Base-by-base conservation (phyloP, 2,797 vertebrate species). In the Valencia hispanica region DNA sequence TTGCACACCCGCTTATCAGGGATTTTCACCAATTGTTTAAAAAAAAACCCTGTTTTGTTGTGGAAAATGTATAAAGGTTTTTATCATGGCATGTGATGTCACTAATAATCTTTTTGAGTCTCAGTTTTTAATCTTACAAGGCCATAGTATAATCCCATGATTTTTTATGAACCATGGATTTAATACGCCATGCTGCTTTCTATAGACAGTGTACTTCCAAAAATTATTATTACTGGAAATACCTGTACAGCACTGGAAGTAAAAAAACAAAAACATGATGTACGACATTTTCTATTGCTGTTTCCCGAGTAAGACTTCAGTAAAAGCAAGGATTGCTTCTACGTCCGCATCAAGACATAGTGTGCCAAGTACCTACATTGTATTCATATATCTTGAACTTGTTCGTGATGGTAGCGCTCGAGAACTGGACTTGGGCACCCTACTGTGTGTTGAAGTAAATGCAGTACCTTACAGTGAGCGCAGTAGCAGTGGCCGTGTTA, bases 71-170 rank as follows among this genome's bases (percentile, higher is more conserved):
- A 66, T 79, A 74, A 87, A 87, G 85, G 85, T 87, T 89, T n/a
- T 91, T 91, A 90, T 87, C 65, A 68, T 88, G 68, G 82, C 86
- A 85, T 87, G 86, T 85, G 80, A 36, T 90, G 89, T 92, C 91
- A 88, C 75, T 82, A 80, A 74, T 93, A 91, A 94, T 92, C 92
- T 91, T 87, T 92, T 86, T 78, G 83, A 85, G 84, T 87, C 80
- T 17, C 80, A 83, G 78, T 88, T 90, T 92, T 91, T 92, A 92
- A 93, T 94, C 90, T 90, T 88, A 83, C n/a, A 12, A 69, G 81
- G 71, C 77, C 82, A 79, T 79, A 84, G 85, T 91, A 84, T 94
- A 93, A 94, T 94, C 92, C 83, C 70, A 78, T 90, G 87, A 86
- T 91, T 91, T 91, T n/a, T 81, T 80, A 48, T 80, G 84, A 90